These are phyloP conservation scores for Cephus pygmeus DNA, from an alignment of 2,888 invertebrate genomes.

Conservation along the genomic window DNA sequence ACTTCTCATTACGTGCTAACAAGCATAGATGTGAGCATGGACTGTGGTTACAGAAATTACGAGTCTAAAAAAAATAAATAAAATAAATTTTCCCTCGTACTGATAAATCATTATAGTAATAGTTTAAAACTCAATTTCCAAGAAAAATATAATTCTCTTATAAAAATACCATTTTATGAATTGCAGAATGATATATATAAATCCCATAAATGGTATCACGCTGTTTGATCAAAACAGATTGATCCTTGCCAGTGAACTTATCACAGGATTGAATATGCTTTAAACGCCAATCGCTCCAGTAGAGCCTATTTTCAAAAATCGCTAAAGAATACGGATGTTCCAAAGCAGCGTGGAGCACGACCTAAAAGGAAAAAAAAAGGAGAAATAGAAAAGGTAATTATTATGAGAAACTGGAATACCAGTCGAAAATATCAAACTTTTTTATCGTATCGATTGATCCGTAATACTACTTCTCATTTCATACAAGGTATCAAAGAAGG, in stretches of 20 bases:
- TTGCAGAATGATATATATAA: conserved; percentile 79
- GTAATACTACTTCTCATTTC: conserved; percentile 6
- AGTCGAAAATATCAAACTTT: background rate
- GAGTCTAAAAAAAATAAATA: conserved; percentile 34
- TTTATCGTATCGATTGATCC: background rate
- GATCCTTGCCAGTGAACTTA: conserved; percentile 80
- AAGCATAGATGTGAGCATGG: conserved; percentile 84
- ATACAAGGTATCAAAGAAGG: background rate
- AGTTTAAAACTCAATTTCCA: background rate
- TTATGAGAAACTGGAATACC: background rate
- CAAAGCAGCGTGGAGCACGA: conserved; percentile 71
- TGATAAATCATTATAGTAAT: background rate
- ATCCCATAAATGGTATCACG: conserved; percentile 72
- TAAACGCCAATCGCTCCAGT: conserved; percentile 90
- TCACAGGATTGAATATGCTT: conserved; percentile 80
- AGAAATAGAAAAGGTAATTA: background rate
- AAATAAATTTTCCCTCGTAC: background rate
- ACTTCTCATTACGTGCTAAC: conserved; percentile 70
- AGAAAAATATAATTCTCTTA: background rate
- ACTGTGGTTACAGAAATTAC: conserved; percentile 73
- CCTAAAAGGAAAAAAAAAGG: conserved; percentile 37
- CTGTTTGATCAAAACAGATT: conserved; percentile 69
- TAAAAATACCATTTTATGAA: background rate
- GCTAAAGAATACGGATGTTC: conserved; percentile 86
- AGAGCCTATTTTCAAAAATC: conserved; percentile 88